These are phyloP conservation scores for Mycetomoellerius zeteki DNA, from an alignment of 1,140 invertebrate species.

Conservation along the genomic window DNA sequence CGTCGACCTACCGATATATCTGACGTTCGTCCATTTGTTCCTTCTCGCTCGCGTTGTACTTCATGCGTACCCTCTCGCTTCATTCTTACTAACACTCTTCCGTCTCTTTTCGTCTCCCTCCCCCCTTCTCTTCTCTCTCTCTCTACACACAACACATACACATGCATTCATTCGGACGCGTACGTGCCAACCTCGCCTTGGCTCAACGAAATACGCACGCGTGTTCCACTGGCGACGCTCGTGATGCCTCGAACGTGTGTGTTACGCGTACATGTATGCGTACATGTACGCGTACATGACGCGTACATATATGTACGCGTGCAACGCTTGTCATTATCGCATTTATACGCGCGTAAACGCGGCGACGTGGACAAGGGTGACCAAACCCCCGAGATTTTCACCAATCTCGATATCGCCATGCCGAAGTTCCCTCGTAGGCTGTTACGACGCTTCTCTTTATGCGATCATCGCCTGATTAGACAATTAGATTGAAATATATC, in stretches of 20 bases:
- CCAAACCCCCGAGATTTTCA: slow-evolving; percentile 47
- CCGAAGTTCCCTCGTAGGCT: slow-evolving; percentile 20
- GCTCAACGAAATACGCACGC: slow-evolving; percentile 69
- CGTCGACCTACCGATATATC: slow-evolving; percentile 30
- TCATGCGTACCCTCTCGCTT: slow-evolving; percentile 54
- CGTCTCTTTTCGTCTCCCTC: slow-evolving; percentile 39
- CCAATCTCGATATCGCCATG: slow-evolving; percentile 10
- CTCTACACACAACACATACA: not conserved
- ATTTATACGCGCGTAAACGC: slow-evolving; percentile 51
- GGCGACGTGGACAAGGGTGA: slow-evolving; percentile 38
- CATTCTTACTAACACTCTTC: slow-evolving; percentile 47
- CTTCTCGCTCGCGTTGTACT: slow-evolving; percentile 42
- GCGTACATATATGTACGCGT: not conserved
- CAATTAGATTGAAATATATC: not conserved
- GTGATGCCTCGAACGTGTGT: slow-evolving; percentile 47
- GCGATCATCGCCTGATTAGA: not conserved
- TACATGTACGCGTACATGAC: no score
- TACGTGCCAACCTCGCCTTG: slow-evolving; percentile 47
- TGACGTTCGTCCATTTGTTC: slow-evolving; percentile 29
- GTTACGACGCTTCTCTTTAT: slow-evolving; percentile 2
- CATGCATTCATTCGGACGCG: slow-evolving; percentile 41
- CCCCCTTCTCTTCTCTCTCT: not conserved
- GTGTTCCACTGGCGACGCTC: slow-evolving; percentile 68
- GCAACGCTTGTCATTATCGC: slow-evolving; percentile 40
- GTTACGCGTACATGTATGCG: no score